Conservation (phyloP, 2,888 invertebrate genomes). For the Morinoia aosen region DNA sequence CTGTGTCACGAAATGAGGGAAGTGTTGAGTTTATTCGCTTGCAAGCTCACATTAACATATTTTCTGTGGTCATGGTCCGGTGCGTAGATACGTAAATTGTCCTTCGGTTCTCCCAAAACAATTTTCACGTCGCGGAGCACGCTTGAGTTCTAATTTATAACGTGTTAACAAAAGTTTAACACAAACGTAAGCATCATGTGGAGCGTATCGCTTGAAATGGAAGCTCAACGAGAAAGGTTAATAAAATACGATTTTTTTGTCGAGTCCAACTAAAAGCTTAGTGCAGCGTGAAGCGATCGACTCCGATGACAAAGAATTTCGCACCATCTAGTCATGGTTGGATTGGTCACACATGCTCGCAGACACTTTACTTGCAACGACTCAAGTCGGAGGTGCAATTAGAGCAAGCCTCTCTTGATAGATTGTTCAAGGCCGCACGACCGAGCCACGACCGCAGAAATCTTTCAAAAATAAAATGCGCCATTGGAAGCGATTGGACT, state of each 20-base stretch:
- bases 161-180: slow-evolving; percentile 7
- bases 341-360: neutral
- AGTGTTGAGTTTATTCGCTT: neutral
- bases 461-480: neutral
- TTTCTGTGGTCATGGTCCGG: neutral
- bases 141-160: neutral
- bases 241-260: neutral
- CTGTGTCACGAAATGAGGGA: neutral
- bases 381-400: neutral
- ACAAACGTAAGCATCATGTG: neutral
- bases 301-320: neutral
- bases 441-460: neutral
- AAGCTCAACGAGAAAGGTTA: neutral
- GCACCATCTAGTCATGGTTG: neutral
- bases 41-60: neutral
- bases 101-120: neutral
- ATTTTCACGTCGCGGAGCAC: neutral
- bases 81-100: neutral
- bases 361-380: neutral
- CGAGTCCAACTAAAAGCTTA: neutral
- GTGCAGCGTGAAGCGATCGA: slow-evolving; percentile 1
- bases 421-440: neutral
- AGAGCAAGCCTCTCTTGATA: neutral
- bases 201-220: slow-evolving; percentile 3
- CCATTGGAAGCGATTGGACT: neutral